Conservation (phyloP, 2,113 vertebrate genomes). For the Pterocles burchelli region DNA sequence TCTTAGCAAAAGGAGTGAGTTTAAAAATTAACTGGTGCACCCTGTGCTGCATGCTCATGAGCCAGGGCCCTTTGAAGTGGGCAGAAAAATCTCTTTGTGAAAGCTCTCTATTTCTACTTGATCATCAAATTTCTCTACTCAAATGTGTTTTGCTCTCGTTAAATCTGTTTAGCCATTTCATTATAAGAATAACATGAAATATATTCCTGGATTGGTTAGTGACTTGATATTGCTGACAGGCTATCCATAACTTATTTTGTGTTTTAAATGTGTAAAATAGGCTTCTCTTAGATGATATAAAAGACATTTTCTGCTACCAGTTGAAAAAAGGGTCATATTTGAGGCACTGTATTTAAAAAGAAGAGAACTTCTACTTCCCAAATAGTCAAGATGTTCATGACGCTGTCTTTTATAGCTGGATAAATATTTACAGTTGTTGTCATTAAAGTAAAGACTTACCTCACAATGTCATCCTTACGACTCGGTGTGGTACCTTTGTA, state of each 20-base stretch:
- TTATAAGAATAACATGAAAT: background rate
- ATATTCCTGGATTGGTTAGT: background rate
- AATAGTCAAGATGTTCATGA: background rate
- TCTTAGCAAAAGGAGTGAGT: background rate
- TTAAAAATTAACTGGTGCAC: constrained; percentile 62
- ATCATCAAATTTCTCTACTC: background rate
- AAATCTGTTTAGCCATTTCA: background rate
- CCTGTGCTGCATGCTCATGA: background rate
- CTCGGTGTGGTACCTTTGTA: background rate
- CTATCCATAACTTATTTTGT: background rate
- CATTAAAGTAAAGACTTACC: background rate
- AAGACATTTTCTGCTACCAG: background rate
- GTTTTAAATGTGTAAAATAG: background rate
- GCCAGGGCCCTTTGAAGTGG: constrained; percentile 46
- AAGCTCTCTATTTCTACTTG: background rate
- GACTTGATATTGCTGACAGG: background rate
- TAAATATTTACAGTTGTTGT: background rate
- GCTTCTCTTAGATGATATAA: background rate
- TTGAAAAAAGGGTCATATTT: background rate
- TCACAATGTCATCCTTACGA: background rate
- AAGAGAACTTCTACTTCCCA: background rate
- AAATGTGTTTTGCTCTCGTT: background rate
- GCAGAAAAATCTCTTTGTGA: background rate
- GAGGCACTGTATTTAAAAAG: background rate
- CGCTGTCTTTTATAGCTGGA: background rate